Percentiles rank a stretch among this genome's conserved stretches.
phyloP scores from a whole-genome alignment of 2,888 invertebrate species.

The Zootermopsis nevadensis region DNA sequence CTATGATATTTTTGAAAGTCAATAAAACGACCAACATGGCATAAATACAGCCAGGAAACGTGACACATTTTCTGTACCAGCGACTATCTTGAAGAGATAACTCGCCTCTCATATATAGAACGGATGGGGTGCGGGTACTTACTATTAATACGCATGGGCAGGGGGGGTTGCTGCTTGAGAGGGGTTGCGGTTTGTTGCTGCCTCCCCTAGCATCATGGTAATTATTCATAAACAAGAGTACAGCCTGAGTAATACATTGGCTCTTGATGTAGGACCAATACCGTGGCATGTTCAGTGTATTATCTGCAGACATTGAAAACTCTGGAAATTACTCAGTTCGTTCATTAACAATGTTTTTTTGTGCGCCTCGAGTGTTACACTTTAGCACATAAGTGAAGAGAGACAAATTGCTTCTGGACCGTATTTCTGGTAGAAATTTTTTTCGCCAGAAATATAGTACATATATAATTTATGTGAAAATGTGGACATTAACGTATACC shows the following conservation, averaged over 20 bases:
- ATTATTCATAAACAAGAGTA: conserved; percentile 27
- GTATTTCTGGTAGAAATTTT: no score
- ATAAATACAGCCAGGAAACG: background rate
- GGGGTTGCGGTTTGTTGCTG: conserved; percentile 30
- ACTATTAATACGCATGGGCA: conserved; percentile 32
- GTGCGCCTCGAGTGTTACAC: no score
- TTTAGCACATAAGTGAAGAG: no score
- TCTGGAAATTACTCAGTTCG: no score
- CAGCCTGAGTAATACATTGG: background rate
- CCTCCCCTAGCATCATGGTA: background rate
- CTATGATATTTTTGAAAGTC: background rate
- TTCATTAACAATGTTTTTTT: no score
- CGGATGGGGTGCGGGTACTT: background rate
- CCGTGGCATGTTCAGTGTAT: no score
- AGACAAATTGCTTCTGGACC: no score
- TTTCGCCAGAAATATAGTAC: no score
- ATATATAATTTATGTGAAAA: no score
- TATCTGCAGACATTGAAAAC: no score
- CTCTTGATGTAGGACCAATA: no score
- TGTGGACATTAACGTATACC: no score
- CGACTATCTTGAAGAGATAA: conserved; percentile 23
- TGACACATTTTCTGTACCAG: conserved; percentile 10
- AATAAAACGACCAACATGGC: background rate
- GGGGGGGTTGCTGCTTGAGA: conserved; percentile 1
- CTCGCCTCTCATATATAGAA: background rate